These are phyloP conservation scores for Oxycera nigricornis DNA, from an alignment of 2,888 invertebrate species.

Conservation along the genomic window DNA sequence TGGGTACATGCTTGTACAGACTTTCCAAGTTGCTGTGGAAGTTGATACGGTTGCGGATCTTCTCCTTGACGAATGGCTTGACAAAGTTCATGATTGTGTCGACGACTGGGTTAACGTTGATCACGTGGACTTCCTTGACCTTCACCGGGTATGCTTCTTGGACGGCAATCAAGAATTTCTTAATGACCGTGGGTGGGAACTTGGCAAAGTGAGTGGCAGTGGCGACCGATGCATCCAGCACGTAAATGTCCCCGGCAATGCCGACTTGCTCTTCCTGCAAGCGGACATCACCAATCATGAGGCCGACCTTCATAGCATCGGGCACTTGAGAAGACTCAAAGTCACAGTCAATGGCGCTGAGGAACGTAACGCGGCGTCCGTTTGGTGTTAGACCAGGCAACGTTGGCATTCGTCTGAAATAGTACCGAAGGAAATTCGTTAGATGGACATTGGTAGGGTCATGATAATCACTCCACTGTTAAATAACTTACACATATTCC, in stretches of 20 bases:
- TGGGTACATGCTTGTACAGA: constrained; percentile 79
- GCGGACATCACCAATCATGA: constrained; percentile 86
- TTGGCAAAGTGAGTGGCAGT: constrained; percentile 83
- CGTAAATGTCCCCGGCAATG: constrained; percentile 84
- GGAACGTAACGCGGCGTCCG: constrained; percentile 77
- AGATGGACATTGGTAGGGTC: too few species aligned
- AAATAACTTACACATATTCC: constrained; percentile 73
- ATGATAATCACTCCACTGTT: too few species aligned
- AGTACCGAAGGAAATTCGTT: too few species aligned
- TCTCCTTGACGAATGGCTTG: constrained; percentile 86
- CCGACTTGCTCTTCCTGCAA: constrained; percentile 78
- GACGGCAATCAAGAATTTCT: constrained; percentile 85
- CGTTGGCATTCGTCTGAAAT: constrained; percentile 75
- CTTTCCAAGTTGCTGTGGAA: constrained; percentile 78
- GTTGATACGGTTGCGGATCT: constrained; percentile 82
- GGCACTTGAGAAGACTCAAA: constrained; percentile 74
- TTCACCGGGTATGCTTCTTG: constrained; percentile 90
- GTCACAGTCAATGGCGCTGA: constrained; percentile 76
- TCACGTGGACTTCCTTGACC: constrained; percentile 84
- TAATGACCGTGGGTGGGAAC: constrained; percentile 80
- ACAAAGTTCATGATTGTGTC: constrained; percentile 86
- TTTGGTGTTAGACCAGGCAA: constrained; percentile 82
- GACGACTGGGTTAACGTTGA: constrained; percentile 82
- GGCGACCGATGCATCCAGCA: constrained; percentile 80
- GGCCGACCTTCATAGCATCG: constrained; percentile 80